Conservation (phyloP, 2,113 vertebrate genomes). For the Catharus minimus region DNA sequence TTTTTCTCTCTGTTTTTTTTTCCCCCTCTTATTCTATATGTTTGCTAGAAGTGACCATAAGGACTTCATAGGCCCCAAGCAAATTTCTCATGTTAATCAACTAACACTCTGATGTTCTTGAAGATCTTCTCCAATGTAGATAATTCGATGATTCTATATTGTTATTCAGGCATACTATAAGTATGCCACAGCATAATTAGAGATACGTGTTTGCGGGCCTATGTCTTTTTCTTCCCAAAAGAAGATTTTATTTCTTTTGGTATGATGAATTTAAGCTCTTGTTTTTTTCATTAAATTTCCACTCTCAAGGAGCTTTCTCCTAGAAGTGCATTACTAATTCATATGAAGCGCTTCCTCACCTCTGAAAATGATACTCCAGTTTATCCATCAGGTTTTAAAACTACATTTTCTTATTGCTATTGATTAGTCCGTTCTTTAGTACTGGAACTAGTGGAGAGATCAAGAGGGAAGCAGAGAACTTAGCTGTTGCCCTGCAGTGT, state of each 20-base stretch:
- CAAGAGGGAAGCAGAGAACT: neutral
- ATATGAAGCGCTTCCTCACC: neutral
- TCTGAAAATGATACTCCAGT: neutral
- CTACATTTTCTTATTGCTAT: neutral
- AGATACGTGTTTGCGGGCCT: neutral
- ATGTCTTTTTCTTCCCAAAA: neutral
- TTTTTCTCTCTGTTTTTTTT: neutral
- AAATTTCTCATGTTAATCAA: accelerated
- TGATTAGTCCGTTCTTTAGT: neutral
- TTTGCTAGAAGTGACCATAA: neutral
- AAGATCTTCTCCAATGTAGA: neutral
- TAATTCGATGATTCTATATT: neutral
- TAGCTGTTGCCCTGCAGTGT: neutral
- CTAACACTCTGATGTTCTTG: neutral
- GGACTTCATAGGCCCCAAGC: neutral
- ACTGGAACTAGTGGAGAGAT: neutral
- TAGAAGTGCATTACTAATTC: neutral
- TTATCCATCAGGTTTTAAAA: neutral
- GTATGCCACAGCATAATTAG: neutral
- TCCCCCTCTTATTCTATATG: neutral
- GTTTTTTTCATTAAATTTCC: neutral
- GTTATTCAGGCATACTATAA: neutral
- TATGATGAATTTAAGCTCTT: neutral
- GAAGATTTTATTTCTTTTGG: neutral
- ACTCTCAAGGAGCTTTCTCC: neutral